Conservation (phyloP, 1,140 invertebrate species). For the Brachionus paranguensis region DNA sequence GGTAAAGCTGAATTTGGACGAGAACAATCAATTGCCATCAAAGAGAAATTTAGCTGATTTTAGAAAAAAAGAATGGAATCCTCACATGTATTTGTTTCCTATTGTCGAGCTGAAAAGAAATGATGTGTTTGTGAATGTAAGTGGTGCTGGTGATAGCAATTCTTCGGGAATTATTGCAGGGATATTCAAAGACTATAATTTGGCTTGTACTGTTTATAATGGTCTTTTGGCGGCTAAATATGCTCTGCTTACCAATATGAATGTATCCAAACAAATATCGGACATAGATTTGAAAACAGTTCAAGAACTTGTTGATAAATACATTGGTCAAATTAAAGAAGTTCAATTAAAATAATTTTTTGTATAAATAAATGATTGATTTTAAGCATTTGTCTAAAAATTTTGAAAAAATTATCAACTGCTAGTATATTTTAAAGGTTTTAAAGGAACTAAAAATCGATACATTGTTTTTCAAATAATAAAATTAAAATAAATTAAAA, state of each 20-base stretch:
- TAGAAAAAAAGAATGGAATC: neutral
- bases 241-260: neutral
- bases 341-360: neutral
- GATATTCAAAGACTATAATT: slow-evolving; percentile 16
- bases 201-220: neutral
- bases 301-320: neutral
- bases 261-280: neutral
- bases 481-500: no score
- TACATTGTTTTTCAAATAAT: no score
- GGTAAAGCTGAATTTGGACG: neutral
- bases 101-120: neutral
- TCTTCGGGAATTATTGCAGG: slow-evolving; percentile 27
- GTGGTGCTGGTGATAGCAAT: slow-evolving; percentile 35
- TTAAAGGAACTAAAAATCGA: no score
- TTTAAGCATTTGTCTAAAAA: no score
- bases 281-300: neutral
- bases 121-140: slow-evolving; percentile 19
- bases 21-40: neutral
- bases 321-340: neutral
- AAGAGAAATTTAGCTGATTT: neutral
- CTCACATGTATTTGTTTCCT: neutral
- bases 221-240: slow-evolving; percentile 34
- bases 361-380: neutral
- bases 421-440: no score
- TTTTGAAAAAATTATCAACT: no score